phyloP scores from a whole-genome alignment of 2,888 invertebrate species.

The Alcis repandata region DNA sequence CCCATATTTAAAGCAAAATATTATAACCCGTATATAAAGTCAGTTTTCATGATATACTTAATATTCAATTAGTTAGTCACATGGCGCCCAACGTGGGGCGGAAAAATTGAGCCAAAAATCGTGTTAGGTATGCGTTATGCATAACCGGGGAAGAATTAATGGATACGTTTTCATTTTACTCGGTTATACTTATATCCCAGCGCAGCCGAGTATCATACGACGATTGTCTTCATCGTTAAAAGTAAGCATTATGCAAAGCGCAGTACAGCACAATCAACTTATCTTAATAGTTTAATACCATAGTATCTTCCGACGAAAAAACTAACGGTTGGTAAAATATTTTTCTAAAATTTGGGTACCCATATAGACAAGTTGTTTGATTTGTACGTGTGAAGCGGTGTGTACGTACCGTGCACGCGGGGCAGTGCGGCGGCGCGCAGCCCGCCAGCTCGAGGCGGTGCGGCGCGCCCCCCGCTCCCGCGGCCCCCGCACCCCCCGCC shows the following conservation, averaged over 20 bases:
- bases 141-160: neutral
- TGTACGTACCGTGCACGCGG: constrained; percentile 80
- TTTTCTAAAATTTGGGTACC: neutral
- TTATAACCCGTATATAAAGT: no score
- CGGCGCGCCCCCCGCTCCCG: constrained; percentile 89
- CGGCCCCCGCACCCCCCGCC: constrained; percentile 69
- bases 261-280: constrained; percentile 19
- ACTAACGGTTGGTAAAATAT: no score
- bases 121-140: neutral
- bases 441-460: constrained; percentile 87
- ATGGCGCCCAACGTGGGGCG: constrained; percentile 19
- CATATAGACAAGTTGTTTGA: neutral
- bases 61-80: neutral
- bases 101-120: neutral
- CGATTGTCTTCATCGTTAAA: neutral
- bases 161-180: neutral
- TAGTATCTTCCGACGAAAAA: no score
- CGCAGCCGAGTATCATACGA: neutral
- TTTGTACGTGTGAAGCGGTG: constrained; percentile 12
- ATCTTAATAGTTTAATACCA: neutral
- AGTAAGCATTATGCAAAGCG: constrained; percentile 22
- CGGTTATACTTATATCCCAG: neutral
- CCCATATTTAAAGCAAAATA: no score
- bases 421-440: constrained; percentile 90
- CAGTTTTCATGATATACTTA: no score